Evolutionary conservation across 2,797 vertebrate species (phyloP).

Genomic region (Fundulus diaphanus): DNA sequence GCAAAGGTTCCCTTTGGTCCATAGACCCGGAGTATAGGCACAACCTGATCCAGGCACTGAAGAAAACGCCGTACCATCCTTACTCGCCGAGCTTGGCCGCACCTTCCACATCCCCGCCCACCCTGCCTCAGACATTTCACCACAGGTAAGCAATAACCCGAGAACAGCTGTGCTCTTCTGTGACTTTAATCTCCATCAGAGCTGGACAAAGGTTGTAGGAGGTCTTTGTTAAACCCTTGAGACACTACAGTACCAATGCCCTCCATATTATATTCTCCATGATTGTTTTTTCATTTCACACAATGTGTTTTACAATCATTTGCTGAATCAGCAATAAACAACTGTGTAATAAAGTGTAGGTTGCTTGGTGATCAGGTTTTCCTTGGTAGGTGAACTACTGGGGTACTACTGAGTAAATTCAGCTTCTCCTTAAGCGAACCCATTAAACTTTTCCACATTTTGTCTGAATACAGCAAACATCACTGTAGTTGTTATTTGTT

Average conservation of each 20-base stretch:
- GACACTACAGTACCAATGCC: too few relatives aligned
- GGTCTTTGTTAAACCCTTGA: too few relatives aligned
- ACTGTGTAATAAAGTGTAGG: neutral
- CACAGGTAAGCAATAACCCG: conserved; percentile 71
- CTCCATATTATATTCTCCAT: neutral
- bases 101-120: conserved; percentile 87
- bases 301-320: neutral
- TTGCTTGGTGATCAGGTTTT: neutral
- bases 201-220: neutral
- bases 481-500: neutral
- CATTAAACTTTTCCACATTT: too few relatives aligned
- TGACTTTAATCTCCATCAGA: neutral
- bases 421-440: neutral
- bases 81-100: conserved; percentile 92
- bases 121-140: conserved; percentile 77
- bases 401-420: neutral
- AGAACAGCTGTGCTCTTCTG: neutral
- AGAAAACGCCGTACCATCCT: conserved; percentile 98
- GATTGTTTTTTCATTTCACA: neutral
- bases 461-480: too few relatives aligned
- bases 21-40: conserved; percentile 88
- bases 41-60: conserved; percentile 99
- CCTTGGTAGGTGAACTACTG: neutral
- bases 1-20: conserved; percentile 87
- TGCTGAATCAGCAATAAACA: neutral